Evolutionary conservation across 2,888 invertebrate genomes (phyloP), one percentile per base, ranked within the genome.

Genomic region (Agriotes lineatus): DNA sequence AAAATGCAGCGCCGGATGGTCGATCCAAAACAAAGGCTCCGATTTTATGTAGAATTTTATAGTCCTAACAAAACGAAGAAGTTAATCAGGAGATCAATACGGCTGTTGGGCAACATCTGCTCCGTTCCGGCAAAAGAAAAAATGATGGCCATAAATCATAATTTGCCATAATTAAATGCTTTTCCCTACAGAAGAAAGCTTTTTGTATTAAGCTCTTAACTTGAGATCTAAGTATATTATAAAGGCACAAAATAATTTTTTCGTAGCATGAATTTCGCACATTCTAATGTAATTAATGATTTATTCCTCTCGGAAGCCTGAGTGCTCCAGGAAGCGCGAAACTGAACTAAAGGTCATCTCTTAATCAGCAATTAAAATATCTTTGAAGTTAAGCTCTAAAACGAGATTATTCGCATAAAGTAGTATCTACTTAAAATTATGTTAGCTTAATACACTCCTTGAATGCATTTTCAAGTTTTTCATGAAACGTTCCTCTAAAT

Each of bases 191-290:
- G 48, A 48, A 12, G 48, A 48, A 48, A 48, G 48, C 48, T 48
- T 48, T 48, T 48, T 48, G 48, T 48, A 48, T 48, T 48, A 48
- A 48, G 48, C 22, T 48, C 48, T 48, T 48, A 48, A 48, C 48
- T 48, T n/a, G n/a, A 48, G 48, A 48, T 48, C 12, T 48, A 48
- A 19, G 19, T 48, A 48, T 22, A 45, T 45, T 48, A 22, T 48
- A 22, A 45, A n/a, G 48, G n/a, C 6, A 20, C 3, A 25, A 48
- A 12, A 2, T 12, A 22, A 48, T 10, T 48, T 48, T 48, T 48
- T 48, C 22, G 1, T 12, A 12, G 10, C 3, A 2, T 44, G n/a
- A 10, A 19, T 44, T 44, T 20, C n/a, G 19, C 20, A 44, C 44
- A 10, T 44, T 18, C 12, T 48, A 48, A 48, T 22, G 12, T 48